Evolutionary conservation across 2,113 vertebrate species (phyloP).

Genomic region (Ophthalmolycus amberensis): DNA sequence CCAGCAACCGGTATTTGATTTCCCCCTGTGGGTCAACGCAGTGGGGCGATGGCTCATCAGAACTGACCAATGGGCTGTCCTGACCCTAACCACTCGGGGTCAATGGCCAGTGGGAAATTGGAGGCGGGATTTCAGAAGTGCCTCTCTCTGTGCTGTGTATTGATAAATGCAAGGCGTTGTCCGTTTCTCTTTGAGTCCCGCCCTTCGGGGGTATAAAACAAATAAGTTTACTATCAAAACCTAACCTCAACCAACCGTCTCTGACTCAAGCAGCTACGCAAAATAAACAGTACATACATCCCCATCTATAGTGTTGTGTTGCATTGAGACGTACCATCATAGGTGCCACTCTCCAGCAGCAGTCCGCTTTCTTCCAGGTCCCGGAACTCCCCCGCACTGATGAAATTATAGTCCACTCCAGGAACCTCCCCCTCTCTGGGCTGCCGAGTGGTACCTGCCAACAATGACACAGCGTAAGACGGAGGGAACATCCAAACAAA

Average conservation of each 20-base stretch:
- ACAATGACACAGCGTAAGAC: slow-evolving; percentile 50
- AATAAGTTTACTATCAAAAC: too few relatives aligned
- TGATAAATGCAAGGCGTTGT: neutral
- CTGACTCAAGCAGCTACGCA: too few relatives aligned
- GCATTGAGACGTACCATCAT: slow-evolving; percentile 88
- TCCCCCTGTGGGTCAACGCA: too few relatives aligned
- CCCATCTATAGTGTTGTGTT: neutral
- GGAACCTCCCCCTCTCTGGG: slow-evolving; percentile 97
- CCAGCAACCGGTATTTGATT: too few relatives aligned
- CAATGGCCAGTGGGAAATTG: too few relatives aligned
- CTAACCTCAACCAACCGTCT: too few relatives aligned
- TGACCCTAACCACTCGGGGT: too few relatives aligned
- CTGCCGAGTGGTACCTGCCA: slow-evolving; percentile 94
- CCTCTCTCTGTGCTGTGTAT: neutral
- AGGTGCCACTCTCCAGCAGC: slow-evolving; percentile 97
- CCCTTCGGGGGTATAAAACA: too few relatives aligned
- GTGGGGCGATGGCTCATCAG: too few relatives aligned
- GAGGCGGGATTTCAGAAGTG: too few relatives aligned
- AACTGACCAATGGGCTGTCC: too few relatives aligned
- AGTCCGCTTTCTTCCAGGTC: slow-evolving; percentile 95
- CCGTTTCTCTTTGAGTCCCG: neutral
- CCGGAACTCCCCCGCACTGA: slow-evolving; percentile 95
- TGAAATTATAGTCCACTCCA: slow-evolving; percentile 99
- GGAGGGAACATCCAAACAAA: slow-evolving; percentile 8
- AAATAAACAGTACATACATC: neutral